These are phyloP conservation scores for Cotesia chilonis DNA, from an alignment of 1,140 invertebrate genomes.

Conservation along the genomic window DNA sequence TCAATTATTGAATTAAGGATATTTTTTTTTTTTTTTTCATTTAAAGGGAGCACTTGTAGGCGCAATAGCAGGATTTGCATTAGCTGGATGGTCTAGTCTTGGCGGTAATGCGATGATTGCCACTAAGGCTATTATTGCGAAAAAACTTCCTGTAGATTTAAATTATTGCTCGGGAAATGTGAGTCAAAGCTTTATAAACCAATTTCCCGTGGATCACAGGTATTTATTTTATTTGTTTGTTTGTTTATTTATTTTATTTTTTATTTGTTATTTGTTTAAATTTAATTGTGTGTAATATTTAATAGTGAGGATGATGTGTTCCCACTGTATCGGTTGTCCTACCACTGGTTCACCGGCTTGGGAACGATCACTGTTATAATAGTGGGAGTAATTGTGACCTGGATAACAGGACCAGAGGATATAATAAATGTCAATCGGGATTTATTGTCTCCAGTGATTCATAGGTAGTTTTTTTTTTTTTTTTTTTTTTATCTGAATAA, in stretches of 20 bases:
- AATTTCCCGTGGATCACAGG: conserved; percentile 50
- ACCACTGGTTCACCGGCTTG: conserved; percentile 80
- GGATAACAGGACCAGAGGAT: conserved; percentile 73
- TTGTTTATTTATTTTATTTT: conserved; percentile 24
- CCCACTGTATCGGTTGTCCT: conserved; percentile 76
- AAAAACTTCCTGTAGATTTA: conserved; percentile 55
- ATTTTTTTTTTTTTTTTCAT: conserved; percentile 37
- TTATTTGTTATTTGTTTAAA: not conserved
- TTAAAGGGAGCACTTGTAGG: conserved; percentile 58
- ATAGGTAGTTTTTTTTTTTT: conserved; percentile 55
- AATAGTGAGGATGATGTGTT: conserved; percentile 68
- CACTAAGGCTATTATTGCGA: conserved; percentile 48
- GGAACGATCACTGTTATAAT: conserved; percentile 71
- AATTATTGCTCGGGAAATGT: conserved; percentile 52
- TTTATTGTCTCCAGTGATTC: conserved; percentile 71
- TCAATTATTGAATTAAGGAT: not conserved
- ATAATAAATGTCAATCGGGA: conserved; percentile 68
- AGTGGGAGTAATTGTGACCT: conserved; percentile 74
- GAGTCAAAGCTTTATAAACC: conserved; percentile 51
- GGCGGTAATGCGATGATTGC: conserved; percentile 55
- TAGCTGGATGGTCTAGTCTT: conserved; percentile 58
- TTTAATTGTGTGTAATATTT: conserved; percentile 32
- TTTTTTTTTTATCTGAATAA: not conserved
- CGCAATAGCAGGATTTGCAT: conserved; percentile 52
- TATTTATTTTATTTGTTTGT: conserved; percentile 43